phyloP scores from a whole-genome alignment of 2,113 vertebrate genomes.

The Epinephelus cyanopodus region DNA sequence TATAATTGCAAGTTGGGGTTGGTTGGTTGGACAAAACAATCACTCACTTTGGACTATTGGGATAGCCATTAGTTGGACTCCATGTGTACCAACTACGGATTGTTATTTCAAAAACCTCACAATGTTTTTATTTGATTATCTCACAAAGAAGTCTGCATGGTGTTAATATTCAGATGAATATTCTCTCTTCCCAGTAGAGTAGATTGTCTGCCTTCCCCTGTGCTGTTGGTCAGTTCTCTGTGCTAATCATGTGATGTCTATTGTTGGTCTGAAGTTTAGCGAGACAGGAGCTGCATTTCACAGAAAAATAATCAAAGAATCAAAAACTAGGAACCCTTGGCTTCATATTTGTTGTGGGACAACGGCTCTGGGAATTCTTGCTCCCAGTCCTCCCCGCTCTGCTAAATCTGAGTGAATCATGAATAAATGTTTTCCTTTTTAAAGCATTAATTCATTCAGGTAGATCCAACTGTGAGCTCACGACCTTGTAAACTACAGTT shows the following conservation, averaged over 20 bases:
- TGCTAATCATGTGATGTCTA: slow-evolving; percentile 1
- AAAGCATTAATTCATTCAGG: slow-evolving; percentile 32
- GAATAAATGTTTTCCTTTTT: slow-evolving; percentile 37
- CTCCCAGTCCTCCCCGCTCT: slow-evolving; percentile 12
- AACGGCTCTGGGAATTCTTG: neutral
- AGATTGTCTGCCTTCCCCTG: neutral
- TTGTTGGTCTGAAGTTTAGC: slow-evolving; percentile 6
- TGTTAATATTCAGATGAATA: neutral
- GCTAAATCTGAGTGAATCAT: slow-evolving; percentile 13
- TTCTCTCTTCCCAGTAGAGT: neutral
- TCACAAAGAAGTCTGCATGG: neutral
- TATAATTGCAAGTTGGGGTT: neutral
- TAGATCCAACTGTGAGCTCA: slow-evolving; percentile 38
- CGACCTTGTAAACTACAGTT: slow-evolving; percentile 5
- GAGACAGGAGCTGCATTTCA: neutral
- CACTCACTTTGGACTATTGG: neutral
- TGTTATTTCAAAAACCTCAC: neutral
- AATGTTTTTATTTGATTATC: neutral
- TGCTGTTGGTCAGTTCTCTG: neutral
- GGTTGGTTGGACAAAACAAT: neutral
- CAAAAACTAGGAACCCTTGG: slow-evolving; percentile 2
- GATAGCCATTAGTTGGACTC: neutral
- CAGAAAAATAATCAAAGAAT: neutral
- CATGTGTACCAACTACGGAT: neutral
- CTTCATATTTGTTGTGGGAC: slow-evolving; percentile 21